phyloP scores from a whole-genome alignment of 2,797 vertebrate genomes.

The Crenichthys baileyi region DNA sequence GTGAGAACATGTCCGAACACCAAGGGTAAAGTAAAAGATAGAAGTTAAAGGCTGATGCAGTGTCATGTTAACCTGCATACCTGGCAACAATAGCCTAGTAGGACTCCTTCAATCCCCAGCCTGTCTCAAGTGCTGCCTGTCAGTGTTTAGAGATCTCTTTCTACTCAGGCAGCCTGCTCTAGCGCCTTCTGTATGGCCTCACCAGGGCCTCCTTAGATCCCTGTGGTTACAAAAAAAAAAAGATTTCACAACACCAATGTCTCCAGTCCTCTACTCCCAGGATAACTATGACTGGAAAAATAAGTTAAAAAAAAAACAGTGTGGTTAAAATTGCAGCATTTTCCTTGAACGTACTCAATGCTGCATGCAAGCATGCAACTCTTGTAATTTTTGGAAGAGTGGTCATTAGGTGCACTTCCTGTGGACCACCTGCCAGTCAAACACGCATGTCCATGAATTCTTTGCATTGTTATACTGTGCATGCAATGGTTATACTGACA shows the following conservation, averaged over 20 bases:
- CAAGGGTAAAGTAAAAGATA: constrained; percentile 47
- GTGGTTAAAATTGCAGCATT: constrained; percentile 56
- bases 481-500: neutral
- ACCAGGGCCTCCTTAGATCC: constrained; percentile 57
- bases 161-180: constrained; percentile 60
- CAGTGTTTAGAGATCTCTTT: constrained; percentile 71
- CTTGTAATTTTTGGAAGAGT: constrained; percentile 25
- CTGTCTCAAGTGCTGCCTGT: constrained; percentile 74
- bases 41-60: constrained; percentile 54
- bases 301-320: constrained; percentile 23
- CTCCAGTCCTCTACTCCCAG: constrained; percentile 39
- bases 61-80: constrained; percentile 75
- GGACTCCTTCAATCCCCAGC: constrained; percentile 68
- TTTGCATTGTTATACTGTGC: constrained; percentile 6
- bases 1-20: constrained; percentile 25
- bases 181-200: constrained; percentile 66
- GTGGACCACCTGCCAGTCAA: constrained; percentile 55
- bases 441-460: constrained; percentile 13
- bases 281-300: constrained; percentile 34
- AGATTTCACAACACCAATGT: constrained; percentile 64
- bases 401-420: constrained; percentile 21
- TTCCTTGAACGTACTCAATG: constrained; percentile 41
- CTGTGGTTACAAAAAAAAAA: constrained; percentile 34
- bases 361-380: constrained; percentile 42
- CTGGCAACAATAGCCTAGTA: constrained; percentile 68